Evolutionary conservation across 2,888 invertebrate genomes (phyloP).

Genomic region (Colostygia pectinataria): DNA sequence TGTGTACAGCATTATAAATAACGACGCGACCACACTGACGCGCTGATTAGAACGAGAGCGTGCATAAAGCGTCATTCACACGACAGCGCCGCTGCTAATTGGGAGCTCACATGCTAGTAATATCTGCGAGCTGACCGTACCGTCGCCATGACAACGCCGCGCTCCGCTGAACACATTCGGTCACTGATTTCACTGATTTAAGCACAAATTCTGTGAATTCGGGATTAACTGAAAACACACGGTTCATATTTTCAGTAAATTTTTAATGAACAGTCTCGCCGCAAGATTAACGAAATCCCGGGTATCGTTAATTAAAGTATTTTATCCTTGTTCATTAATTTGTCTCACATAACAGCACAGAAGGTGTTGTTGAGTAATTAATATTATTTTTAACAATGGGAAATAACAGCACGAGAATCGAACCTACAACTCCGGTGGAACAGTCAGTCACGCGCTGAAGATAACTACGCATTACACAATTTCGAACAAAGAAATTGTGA

Average conservation of each 20-base stretch:
- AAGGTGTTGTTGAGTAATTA: conserved; percentile 3
- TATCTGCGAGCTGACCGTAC: conserved; percentile 22
- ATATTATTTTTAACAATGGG: conserved; percentile 1
- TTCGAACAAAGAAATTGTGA: no score
- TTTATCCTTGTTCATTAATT: conserved; percentile 8
- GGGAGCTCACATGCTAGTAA: conserved; percentile 13
- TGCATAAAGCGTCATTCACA: conserved; percentile 4
- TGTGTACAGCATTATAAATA: no score
- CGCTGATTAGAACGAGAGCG: not conserved
- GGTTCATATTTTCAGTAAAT: conserved; percentile 11
- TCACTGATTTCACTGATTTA: conserved; percentile 18
- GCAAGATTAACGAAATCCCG: no score
- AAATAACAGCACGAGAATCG: not conserved
- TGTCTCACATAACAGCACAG: conserved; percentile 8
- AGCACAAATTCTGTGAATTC: conserved; percentile 11
- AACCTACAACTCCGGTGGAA: no score
- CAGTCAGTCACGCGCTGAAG: not conserved
- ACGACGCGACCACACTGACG: conserved; percentile 12
- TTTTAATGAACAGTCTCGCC: no score
- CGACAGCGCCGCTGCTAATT: conserved; percentile 41
- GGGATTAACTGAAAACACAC: conserved; percentile 2
- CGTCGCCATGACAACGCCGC: conserved; percentile 34
- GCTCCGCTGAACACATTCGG: conserved; percentile 31
- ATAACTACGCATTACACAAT: no score
- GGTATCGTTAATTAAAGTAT: conserved; percentile 3